phyloP scores from a whole-genome alignment of 1,140 invertebrate species.

The Aphis craccivora region DNA sequence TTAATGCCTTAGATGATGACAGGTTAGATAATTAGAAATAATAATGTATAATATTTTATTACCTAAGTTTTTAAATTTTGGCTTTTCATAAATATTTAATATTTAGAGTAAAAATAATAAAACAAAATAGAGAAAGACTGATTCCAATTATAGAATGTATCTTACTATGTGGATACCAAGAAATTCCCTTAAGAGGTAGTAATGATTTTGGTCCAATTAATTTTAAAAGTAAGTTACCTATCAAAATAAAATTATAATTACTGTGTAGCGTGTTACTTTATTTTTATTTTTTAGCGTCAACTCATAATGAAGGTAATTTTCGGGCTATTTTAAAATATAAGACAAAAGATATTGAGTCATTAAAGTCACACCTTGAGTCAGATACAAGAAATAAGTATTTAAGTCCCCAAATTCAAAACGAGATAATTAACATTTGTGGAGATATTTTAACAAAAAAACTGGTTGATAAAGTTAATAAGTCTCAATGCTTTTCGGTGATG shows the following conservation, averaged over 20 bases:
- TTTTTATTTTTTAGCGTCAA: neutral
- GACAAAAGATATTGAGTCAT: neutral
- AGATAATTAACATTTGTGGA: neutral
- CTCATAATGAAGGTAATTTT: neutral
- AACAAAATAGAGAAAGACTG: constrained; percentile 1
- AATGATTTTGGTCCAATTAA: constrained; percentile 63
- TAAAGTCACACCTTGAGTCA: neutral
- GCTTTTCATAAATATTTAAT: neutral
- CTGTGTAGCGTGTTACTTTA: neutral
- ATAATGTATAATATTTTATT: neutral
- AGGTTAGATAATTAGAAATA: neutral
- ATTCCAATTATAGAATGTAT: neutral
- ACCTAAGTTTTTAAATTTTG: neutral
- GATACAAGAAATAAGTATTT: constrained; percentile 38
- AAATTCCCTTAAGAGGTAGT: neutral
- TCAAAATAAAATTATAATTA: constrained; percentile 5
- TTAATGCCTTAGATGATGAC: neutral
- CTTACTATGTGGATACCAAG: constrained; percentile 4
- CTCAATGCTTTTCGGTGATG: neutral
- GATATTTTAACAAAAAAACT: neutral
- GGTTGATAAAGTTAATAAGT: neutral
- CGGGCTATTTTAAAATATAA: neutral
- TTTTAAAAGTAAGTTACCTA: constrained; percentile 61
- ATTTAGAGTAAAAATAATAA: neutral
- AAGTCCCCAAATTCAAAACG: neutral